A percentile compares a stretch with the other conserved stretches of the same genome.
Evolutionary conservation across 2,113 vertebrate species (phyloP).

Genomic region (Mustelus asterias): DNA sequence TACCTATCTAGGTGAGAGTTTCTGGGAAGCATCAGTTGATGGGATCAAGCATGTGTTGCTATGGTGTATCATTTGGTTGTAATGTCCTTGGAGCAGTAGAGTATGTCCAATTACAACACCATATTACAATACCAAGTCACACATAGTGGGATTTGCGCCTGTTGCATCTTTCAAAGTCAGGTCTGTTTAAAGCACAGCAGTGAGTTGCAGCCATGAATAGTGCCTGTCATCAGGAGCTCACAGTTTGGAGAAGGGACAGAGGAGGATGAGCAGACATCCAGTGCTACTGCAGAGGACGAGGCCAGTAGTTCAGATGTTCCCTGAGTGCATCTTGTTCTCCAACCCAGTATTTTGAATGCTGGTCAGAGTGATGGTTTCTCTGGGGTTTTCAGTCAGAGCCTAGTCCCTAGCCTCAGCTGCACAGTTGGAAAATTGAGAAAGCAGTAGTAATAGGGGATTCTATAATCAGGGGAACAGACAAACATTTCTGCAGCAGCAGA

Average conservation of each 20-base stretch:
- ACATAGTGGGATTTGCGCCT: neutral
- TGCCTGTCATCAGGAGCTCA: neutral
- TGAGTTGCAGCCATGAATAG: neutral
- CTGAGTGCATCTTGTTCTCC: neutral
- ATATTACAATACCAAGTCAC: neutral
- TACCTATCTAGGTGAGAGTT: neutral
- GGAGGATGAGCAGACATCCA: neutral
- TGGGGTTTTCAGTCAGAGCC: neutral
- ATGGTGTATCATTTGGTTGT: neutral
- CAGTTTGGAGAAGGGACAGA: neutral
- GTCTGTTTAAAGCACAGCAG: neutral
- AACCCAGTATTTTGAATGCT: neutral
- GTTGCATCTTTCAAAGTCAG: neutral
- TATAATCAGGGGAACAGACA: neutral
- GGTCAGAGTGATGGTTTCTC: neutral
- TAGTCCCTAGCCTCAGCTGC: neutral
- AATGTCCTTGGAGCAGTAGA: neutral
- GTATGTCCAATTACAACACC: neutral
- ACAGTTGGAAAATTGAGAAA: neutral
- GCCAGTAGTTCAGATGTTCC: neutral
- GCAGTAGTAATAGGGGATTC: neutral
- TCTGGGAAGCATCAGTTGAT: neutral
- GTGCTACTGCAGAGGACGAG: neutral
- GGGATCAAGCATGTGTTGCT: neutral
- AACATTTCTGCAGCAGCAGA: neutral